Conservation (phyloP, 1,140 invertebrate species). For the Copidosoma floridanum region DNA sequence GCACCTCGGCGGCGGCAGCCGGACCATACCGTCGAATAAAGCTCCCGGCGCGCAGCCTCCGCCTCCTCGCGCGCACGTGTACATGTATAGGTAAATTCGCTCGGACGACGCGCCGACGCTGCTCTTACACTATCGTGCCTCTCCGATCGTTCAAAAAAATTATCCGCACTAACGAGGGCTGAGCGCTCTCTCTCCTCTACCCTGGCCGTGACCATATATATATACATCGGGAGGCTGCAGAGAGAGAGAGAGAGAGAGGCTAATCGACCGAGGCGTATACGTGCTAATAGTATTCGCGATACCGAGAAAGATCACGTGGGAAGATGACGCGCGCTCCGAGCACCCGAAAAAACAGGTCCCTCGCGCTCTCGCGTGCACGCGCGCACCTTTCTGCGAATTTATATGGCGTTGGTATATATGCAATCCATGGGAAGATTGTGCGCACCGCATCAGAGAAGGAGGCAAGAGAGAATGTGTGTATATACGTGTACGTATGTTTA, state of each 20-base stretch:
- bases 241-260: too few relatives aligned
- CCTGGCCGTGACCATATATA: not conserved
- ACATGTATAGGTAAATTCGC: not conserved
- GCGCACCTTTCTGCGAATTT: too few relatives aligned
- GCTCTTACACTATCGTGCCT: constrained; percentile 2
- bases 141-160: constrained; percentile 27
- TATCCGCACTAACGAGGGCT: constrained; percentile 25
- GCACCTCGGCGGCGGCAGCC: too few relatives aligned
- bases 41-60: too few relatives aligned
- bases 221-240: not conserved
- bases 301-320: constrained; percentile 33
- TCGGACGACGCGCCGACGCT: not conserved
- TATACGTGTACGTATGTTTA: too few relatives aligned
- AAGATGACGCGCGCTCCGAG: constrained; percentile 29
- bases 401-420: not conserved
- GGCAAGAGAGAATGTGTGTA: constrained; percentile 18
- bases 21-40: too few relatives aligned
- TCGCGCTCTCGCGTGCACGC: constrained; percentile 4
- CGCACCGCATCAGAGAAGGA: constrained; percentile 25
- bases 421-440: constrained; percentile 25
- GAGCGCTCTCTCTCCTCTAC: not conserved
- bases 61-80: not conserved
- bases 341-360: constrained; percentile 27
- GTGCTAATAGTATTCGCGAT: constrained; percentile 30
- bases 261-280: constrained; percentile 25